phyloP scores from a whole-genome alignment of 2,888 invertebrate genomes.

The Ptilodon capucinus region DNA sequence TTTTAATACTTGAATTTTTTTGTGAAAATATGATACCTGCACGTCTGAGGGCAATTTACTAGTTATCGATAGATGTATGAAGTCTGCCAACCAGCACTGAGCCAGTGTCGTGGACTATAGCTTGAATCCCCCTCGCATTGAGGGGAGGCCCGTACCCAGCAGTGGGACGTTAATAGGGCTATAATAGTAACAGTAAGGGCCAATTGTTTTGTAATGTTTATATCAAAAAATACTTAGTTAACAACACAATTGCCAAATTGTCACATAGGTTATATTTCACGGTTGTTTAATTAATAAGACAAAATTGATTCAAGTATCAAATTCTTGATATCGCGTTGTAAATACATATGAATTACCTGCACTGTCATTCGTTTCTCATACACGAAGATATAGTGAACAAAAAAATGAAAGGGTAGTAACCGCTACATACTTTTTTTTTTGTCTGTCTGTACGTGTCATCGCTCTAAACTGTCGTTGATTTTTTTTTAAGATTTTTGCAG shows the following conservation, averaged over 20 bases:
- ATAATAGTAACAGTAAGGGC: no score
- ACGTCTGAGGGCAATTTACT: neutral
- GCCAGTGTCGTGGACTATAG: no score
- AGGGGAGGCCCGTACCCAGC: no score
- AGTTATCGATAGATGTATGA: no score
- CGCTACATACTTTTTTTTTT: conserved; percentile 52
- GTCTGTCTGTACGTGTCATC: conserved; percentile 40
- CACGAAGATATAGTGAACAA: conserved; percentile 48
- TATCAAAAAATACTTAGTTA: no score
- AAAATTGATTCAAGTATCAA: conserved; percentile 7
- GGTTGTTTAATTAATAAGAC: neutral
- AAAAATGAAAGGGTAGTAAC: conserved; percentile 57
- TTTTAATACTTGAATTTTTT: conserved; percentile 54
- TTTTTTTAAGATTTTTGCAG: conserved; percentile 42
- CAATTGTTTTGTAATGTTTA: no score
- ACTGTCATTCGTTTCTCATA: conserved; percentile 57
- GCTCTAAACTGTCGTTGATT: conserved; percentile 12
- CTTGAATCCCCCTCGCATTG: no score
- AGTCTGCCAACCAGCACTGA: no score
- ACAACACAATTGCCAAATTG: no score
- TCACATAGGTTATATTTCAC: no score
- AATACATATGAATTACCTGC: conserved; percentile 35
- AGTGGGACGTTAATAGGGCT: no score
- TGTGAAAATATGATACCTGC: conserved; percentile 2
- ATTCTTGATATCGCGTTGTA: conserved; percentile 1